These are phyloP conservation scores for Aix galericulata DNA, from an alignment of 2,113 vertebrate species.

Conservation along the genomic window DNA sequence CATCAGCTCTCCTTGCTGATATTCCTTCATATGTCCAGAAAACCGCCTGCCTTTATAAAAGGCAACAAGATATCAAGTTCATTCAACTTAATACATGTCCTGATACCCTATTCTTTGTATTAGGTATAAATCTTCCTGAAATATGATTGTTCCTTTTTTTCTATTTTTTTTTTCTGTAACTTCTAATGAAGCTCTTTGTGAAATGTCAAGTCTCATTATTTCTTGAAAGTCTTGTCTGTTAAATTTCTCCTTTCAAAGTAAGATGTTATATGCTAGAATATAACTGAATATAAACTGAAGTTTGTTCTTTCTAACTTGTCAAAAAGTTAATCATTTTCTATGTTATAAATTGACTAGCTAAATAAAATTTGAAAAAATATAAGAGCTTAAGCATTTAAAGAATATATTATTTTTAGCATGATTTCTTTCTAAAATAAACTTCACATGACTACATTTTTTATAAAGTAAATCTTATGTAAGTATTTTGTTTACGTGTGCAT, in stretches of 20 bases:
- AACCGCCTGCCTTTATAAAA: background rate
- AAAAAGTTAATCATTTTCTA: background rate
- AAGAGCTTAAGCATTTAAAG: background rate
- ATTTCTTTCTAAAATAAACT: background rate
- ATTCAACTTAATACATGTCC: background rate
- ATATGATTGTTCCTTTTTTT: background rate
- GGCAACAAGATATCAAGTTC: background rate
- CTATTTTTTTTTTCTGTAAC: background rate
- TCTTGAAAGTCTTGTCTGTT: background rate
- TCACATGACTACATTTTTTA: background rate
- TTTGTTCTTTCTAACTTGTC: background rate
- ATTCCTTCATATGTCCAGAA: background rate
- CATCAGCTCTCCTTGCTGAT: background rate
- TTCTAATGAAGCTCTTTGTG: background rate
- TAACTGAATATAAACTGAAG: background rate
- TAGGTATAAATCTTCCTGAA: background rate
- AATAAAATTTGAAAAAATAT: background rate
- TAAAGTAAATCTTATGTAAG: background rate
- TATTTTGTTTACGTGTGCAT: background rate
- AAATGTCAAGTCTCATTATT: constrained; percentile 28
- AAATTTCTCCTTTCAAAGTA: constrained; percentile 1
- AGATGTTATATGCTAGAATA: background rate
- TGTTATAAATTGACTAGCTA: background rate
- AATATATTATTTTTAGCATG: background rate
- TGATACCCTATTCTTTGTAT: background rate